Percentiles rank a stretch among this genome's conserved stretches.
These are phyloP conservation scores for Harlomillsia oculata DNA, from an alignment of 1,140 invertebrate species.

Conservation along the genomic window DNA sequence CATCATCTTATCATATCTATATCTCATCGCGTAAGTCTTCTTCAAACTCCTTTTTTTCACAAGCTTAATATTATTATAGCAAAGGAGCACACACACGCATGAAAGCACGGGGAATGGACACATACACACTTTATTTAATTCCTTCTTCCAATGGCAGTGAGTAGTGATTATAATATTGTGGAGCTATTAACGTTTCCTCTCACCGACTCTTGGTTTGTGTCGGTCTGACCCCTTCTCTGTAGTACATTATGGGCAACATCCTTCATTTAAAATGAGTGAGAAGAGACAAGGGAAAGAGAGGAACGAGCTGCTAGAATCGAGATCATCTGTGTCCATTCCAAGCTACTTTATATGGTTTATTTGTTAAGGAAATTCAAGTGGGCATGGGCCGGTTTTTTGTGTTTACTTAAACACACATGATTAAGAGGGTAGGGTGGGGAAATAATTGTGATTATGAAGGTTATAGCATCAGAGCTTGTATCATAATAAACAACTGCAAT, in stretches of 20 bases:
- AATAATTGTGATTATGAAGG: constrained; percentile 7
- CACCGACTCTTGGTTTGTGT: no score
- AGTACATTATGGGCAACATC: no score
- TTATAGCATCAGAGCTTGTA: no score
- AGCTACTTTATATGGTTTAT: neutral
- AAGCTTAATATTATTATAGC: constrained; percentile 2
- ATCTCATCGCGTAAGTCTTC: constrained; percentile 11
- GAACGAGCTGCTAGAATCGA: neutral
- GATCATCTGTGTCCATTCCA: neutral
- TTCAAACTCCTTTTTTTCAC: constrained; percentile 5
- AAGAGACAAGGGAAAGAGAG: no score
- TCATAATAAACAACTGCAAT: no score
- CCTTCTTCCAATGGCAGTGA: no score
- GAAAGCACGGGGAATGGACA: no score
- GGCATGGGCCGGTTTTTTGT: neutral
- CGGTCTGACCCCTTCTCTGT: no score
- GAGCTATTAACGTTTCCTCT: constrained; percentile 13
- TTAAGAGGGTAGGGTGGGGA: constrained; percentile 1
- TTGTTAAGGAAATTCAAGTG: neutral
- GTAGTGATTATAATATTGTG: constrained; percentile 11
- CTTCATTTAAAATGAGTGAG: constrained; percentile 1
- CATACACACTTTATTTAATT: no score
- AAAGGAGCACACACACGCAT: neutral
- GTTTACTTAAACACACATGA: constrained; percentile 6
- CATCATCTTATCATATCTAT: constrained; percentile 15